Conservation (phyloP, 2,113 vertebrate genomes). For the Ammodytes marinus region DNA sequence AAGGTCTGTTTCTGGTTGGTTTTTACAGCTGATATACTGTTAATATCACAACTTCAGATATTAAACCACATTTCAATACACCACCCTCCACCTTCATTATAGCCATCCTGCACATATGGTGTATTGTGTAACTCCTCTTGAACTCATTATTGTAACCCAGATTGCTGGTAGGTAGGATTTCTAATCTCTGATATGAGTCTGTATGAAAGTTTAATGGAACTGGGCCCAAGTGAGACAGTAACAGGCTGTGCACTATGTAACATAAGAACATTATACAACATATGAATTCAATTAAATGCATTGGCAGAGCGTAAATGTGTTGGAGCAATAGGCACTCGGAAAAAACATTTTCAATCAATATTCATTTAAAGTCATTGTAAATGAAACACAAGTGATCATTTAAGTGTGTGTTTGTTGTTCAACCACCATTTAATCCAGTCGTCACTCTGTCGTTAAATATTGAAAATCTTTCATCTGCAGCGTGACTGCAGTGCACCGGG, state of each 20-base stretch:
- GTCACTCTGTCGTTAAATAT: background rate
- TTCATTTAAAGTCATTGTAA: too few relatives aligned
- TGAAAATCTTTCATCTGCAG: background rate
- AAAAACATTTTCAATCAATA: too few relatives aligned
- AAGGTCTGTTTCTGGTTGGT: background rate
- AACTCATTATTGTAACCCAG: slow-evolving; percentile 75
- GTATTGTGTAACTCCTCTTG: slow-evolving; percentile 53
- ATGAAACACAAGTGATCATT: background rate
- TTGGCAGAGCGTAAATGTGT: background rate
- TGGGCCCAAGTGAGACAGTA: slow-evolving; percentile 1
- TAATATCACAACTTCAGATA: slow-evolving; percentile 8
- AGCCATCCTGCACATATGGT: slow-evolving; percentile 56
- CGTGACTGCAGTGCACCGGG: background rate
- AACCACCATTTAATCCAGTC: background rate
- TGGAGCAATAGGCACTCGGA: background rate
- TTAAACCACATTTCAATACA: background rate
- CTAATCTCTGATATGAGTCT: slow-evolving; percentile 65
- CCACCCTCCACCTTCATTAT: background rate
- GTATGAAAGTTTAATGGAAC: slow-evolving; percentile 60
- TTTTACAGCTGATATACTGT: slow-evolving; percentile 12
- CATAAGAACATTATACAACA: background rate
- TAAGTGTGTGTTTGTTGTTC: background rate
- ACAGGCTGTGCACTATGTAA: background rate
- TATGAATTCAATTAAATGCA: background rate
- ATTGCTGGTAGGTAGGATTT: slow-evolving; percentile 58